Conservation (phyloP, 2,888 invertebrate genomes). For the Drosophila pegasa region DNA sequence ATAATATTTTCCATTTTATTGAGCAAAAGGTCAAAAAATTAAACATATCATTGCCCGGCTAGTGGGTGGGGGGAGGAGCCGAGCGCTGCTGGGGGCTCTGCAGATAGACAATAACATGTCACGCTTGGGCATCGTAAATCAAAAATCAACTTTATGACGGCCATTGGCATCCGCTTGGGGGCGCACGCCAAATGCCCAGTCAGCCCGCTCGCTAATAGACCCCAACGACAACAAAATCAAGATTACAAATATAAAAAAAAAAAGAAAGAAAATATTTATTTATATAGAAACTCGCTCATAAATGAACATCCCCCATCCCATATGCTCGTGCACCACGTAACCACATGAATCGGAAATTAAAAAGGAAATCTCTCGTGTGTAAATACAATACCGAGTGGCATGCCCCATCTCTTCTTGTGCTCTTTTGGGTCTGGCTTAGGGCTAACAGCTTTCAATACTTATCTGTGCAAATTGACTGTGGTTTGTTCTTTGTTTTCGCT, state of each 20-base stretch:
- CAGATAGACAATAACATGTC: constrained; percentile 66
- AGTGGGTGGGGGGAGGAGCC: constrained; percentile 19
- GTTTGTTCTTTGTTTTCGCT: background rate
- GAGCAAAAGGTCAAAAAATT: constrained; percentile 57
- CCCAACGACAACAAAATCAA: constrained; percentile 29
- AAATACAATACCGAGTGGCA: constrained; percentile 34
- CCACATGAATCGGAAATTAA: constrained; percentile 68
- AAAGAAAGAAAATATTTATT: constrained; percentile 12
- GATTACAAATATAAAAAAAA: constrained; percentile 10
- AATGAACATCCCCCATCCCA: constrained; percentile 30
- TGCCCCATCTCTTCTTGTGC: background rate
- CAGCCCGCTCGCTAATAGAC: constrained; percentile 39
- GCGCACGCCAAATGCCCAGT: constrained; percentile 10
- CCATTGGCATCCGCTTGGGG: constrained; percentile 33
- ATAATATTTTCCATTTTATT: constrained; percentile 71
- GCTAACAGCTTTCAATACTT: constrained; percentile 54
- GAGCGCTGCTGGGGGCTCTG: too few species aligned
- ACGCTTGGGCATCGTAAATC: constrained; percentile 65
- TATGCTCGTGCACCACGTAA: constrained; percentile 2
- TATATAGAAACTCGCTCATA: constrained; percentile 34
- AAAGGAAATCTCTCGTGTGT: constrained; percentile 58
- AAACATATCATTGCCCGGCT: constrained; percentile 42
- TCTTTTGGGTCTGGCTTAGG: constrained; percentile 22
- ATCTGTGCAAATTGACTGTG: constrained; percentile 47
- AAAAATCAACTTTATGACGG: constrained; percentile 61